These are phyloP conservation scores for Pocillopora verrucosa DNA, from an alignment of 64 coral and sea anemone genomes.

Conservation along the genomic window DNA sequence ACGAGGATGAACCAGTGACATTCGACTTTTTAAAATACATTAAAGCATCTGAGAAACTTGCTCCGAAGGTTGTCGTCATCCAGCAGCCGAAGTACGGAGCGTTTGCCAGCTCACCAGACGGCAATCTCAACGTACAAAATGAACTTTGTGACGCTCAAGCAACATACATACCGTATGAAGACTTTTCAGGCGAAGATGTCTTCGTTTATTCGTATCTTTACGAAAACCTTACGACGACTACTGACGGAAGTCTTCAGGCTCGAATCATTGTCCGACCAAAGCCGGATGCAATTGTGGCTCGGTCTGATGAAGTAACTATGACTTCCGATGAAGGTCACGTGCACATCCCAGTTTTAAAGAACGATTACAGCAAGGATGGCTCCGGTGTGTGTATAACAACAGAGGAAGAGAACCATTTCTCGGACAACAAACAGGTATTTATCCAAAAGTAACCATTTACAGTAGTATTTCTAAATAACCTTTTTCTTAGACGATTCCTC, in stretches of 20 bases:
- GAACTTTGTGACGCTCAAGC: constrained; percentile 67
- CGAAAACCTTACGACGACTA: constrained; percentile 80
- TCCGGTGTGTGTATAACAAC: constrained; percentile 71
- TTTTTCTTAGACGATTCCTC: no score
- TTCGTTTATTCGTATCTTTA: constrained; percentile 85
- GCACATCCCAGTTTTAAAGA: constrained; percentile 91
- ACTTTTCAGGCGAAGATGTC: constrained; percentile 91
- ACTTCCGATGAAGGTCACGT: constrained; percentile 72
- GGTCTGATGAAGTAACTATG: constrained; percentile 79
- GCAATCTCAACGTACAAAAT: constrained; percentile 68
- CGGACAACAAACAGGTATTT: constrained; percentile 12
- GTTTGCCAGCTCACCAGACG: constrained; percentile 61
- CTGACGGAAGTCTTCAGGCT: constrained; percentile 75
- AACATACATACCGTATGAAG: constrained; percentile 66
- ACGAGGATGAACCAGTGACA: constrained; percentile 70
- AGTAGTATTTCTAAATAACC: background rate
- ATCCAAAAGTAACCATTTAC: background rate
- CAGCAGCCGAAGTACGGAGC: constrained; percentile 72
- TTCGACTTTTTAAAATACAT: constrained; percentile 80
- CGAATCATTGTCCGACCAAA: constrained; percentile 83
- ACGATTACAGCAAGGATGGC: constrained; percentile 75
- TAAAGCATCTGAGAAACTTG: constrained; percentile 48
- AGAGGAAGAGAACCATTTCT: constrained; percentile 37
- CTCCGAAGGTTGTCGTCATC: constrained; percentile 67
- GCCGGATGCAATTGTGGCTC: constrained; percentile 55